phyloP scores from a whole-genome alignment of 2,888 invertebrate species.

The Poecilus cupreus region DNA sequence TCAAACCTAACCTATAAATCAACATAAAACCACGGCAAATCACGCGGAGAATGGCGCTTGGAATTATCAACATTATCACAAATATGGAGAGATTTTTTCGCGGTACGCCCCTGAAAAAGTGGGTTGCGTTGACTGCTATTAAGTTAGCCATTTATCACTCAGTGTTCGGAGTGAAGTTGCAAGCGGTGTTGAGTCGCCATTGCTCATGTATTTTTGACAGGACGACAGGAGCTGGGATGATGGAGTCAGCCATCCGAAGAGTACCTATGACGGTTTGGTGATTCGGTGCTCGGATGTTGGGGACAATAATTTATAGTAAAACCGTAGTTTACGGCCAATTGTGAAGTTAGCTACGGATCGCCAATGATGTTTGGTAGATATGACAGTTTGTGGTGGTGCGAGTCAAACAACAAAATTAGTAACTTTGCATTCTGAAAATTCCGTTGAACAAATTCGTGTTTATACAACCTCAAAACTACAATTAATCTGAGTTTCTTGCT shows the following conservation, averaged over 20 bases:
- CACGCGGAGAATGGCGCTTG: slow-evolving; percentile 14
- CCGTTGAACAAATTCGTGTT: too few species aligned
- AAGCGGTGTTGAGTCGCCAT: slow-evolving; percentile 43
- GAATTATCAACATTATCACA: neutral
- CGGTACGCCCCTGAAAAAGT: slow-evolving; percentile 50
- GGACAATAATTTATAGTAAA: too few species aligned
- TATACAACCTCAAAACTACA: too few species aligned
- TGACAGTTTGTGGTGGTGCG: too few species aligned
- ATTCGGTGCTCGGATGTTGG: too few species aligned
- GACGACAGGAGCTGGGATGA: slow-evolving; percentile 7
- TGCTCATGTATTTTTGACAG: slow-evolving; percentile 54
- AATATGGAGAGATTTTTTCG: slow-evolving; percentile 38
- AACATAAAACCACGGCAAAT: neutral
- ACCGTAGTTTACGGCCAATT: too few species aligned
- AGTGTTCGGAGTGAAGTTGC: slow-evolving; percentile 43
- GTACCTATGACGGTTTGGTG: too few species aligned
- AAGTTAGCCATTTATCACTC: slow-evolving; percentile 50
- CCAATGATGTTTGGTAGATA: too few species aligned
- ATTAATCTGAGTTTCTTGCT: too few species aligned
- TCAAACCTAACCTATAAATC: slow-evolving; percentile 23
- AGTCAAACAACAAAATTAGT: too few species aligned
- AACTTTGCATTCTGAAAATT: too few species aligned
- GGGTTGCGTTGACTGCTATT: slow-evolving; percentile 45
- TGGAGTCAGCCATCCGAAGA: neutral
- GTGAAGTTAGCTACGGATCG: too few species aligned